phyloP scores from a whole-genome alignment of 2,888 invertebrate species.

The Limnephilus rhombicus region DNA sequence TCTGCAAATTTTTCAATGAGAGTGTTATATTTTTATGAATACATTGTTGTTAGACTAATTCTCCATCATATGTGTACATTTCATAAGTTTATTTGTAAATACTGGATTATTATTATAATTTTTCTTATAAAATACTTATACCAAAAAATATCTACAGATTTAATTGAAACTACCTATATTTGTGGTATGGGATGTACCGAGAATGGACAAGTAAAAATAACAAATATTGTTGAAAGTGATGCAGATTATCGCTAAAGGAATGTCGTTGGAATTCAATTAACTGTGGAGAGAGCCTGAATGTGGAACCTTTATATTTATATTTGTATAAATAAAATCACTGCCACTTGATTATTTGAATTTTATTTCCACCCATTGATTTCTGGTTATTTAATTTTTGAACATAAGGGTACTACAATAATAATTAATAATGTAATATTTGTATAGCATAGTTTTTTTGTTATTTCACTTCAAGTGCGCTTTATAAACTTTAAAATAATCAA shows the following conservation, averaged over 20 bases:
- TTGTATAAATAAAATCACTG: conserved; percentile 65
- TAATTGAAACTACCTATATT: conserved; percentile 62
- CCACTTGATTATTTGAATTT: conserved; percentile 55
- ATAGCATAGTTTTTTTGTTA: too few species aligned
- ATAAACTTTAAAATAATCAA: too few species aligned
- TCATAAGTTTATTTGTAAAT: conserved; percentile 49
- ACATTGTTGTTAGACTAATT: conserved; percentile 37
- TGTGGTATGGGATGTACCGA: conserved; percentile 58
- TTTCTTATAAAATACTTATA: conserved; percentile 54
- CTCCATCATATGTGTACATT: conserved; percentile 24
- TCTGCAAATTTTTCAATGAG: neutral
- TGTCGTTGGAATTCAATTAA: conserved; percentile 50
- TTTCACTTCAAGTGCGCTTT: too few species aligned
- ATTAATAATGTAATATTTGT: too few species aligned
- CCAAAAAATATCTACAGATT: conserved; percentile 65
- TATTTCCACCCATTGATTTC: neutral
- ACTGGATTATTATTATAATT: conserved; percentile 47
- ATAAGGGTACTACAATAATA: neutral
- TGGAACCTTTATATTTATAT: conserved; percentile 64
- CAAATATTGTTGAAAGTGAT: conserved; percentile 49
- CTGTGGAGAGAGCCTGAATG: conserved; percentile 66
- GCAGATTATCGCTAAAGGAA: neutral
- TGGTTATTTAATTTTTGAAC: neutral
- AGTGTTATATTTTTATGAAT: conserved; percentile 46
- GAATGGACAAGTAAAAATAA: conserved; percentile 51